Conservation (phyloP, 1,140 invertebrate genomes). For the Paraescarpia echinospica region DNA sequence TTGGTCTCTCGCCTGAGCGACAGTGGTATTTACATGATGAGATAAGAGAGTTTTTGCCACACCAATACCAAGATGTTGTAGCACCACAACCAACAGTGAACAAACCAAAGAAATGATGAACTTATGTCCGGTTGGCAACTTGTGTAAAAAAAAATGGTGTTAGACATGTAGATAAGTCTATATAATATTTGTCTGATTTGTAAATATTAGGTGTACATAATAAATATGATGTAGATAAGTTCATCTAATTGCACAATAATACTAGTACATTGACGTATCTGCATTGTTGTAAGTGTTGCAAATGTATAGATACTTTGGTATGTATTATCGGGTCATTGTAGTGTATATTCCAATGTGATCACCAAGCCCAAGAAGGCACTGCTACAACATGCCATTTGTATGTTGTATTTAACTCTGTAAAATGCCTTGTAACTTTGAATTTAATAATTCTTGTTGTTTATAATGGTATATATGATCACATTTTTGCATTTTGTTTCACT, state of each 20-base stretch:
- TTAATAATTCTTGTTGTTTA: no score
- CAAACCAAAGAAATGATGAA: background rate
- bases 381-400: background rate
- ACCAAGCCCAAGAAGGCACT: no score
- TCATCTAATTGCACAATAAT: background rate
- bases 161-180: background rate
- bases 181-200: no score
- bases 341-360: background rate
- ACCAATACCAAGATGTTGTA: constrained; percentile 19
- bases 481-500: no score
- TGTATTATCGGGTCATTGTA: background rate
- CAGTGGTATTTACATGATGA: constrained; percentile 22
- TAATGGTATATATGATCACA: no score
- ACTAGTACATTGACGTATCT: background rate
- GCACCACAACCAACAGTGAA: background rate
- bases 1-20: constrained; percentile 19
- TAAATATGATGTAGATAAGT: no score
- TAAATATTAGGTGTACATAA: no score
- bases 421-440: no score
- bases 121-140: background rate
- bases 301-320: background rate
- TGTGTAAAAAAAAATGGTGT: background rate
- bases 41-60: constrained; percentile 24
- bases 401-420: no score
- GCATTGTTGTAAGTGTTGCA: background rate